Evolutionary conservation across 2,113 vertebrate genomes (phyloP).

Genomic region (Corvus cornix): DNA sequence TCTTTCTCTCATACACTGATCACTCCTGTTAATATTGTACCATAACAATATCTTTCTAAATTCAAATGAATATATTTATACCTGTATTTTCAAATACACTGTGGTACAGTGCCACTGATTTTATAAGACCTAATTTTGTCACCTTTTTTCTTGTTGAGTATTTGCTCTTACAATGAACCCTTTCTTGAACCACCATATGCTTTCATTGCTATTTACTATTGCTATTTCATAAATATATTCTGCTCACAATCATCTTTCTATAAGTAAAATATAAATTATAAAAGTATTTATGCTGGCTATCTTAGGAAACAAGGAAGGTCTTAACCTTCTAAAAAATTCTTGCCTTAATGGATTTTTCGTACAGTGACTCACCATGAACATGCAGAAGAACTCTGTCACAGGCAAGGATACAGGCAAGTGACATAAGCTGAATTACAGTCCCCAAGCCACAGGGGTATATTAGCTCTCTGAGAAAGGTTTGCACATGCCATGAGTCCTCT

Average conservation of each 20-base stretch:
- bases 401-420: neutral
- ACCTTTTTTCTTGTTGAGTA: neutral
- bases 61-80: neutral
- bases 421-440: neutral
- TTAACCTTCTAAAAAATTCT: neutral
- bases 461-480: neutral
- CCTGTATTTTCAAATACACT: neutral
- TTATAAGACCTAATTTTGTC: neutral
- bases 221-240: neutral
- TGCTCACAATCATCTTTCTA: neutral
- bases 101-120: neutral
- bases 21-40: neutral
- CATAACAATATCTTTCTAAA: neutral
- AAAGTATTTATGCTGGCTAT: neutral
- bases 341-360: neutral
- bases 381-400: neutral
- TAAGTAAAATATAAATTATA: neutral
- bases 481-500: neutral
- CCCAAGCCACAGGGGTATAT: fast-evolving
- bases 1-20: neutral
- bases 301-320: neutral
- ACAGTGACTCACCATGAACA: neutral
- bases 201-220: neutral
- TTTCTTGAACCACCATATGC: neutral
- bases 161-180: neutral